Base-by-base conservation (phyloP, 2,113 vertebrate genomes). In the Brevimyrus niger region DNA sequence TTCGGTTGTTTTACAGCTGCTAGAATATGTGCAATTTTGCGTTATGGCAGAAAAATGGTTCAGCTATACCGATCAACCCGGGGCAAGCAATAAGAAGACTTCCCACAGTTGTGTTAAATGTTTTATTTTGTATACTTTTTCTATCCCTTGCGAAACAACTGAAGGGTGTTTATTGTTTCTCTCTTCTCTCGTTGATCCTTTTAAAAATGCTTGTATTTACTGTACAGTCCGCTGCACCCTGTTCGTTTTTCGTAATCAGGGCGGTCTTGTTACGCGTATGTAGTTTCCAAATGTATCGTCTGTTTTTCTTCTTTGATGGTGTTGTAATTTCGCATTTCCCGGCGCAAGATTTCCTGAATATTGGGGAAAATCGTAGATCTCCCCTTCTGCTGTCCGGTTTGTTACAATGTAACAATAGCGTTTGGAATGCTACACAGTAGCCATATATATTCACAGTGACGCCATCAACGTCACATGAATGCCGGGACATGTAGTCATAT, bases 391-490 rank as follows among this genome's bases (percentile, higher is more conserved):
- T 47, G 53, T 55, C 89, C 80, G 80, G 47, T 82, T 83, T 90
- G 87, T 88, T 50, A 85, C 87, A 90, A 90, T 86, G 90, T 88
- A 90, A 90, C 90, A 90, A 90, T 90, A 90, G 87, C n/a, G 87
- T 44, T 88, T 83, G 90, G 87, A 88, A 90, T 86, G 53, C 87
- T 73, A 84, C 76, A 86, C 53, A 7, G 86, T 61, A 69, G 90
- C 55, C 82, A 88, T 88, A 84, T 90, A 90, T 90, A 90, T 80
- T 88, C 87, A 11, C 21, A 0, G 27, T 90, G 90, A 90, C 87
- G 55, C 88, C 87, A 88, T 80, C 38, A 17, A 31, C n/a, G n/a
- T 50, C 76, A 51, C 76, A 76, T 35, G 90, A 17, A 65, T 44
- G 87, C 76, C 53, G 90, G 90, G 90, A 90, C 47, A 42, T 86